These are phyloP conservation scores for Eupleurogrammus muticus DNA, from an alignment of 2,797 vertebrate species.

Conservation along the genomic window DNA sequence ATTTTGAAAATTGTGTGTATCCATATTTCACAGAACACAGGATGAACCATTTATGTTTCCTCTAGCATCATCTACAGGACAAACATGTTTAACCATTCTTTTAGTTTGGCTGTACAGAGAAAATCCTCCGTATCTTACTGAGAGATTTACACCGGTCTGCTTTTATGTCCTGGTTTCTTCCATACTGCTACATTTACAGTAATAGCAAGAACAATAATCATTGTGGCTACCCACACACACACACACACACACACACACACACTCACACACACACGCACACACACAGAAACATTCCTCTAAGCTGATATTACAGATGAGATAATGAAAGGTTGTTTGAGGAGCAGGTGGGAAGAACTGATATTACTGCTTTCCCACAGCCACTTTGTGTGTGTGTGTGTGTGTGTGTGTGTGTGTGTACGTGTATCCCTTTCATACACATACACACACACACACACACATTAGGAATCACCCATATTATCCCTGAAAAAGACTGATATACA, in stretches of 20 bases:
- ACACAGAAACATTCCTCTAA: slow-evolving; percentile 37
- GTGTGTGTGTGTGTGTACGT: slow-evolving; percentile 21
- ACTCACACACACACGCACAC: slow-evolving; percentile 18
- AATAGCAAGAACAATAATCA: slow-evolving; percentile 3
- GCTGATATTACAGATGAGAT: slow-evolving; percentile 68
- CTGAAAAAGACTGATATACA: slow-evolving; percentile 54
- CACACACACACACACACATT: slow-evolving; percentile 1
- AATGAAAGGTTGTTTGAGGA: slow-evolving; percentile 65
- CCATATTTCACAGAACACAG: too few relatives aligned
- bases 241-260: neutral
- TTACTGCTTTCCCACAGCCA: slow-evolving; percentile 37
- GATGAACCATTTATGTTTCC: too few relatives aligned
- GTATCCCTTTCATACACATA: neutral
- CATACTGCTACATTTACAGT: slow-evolving; percentile 1
- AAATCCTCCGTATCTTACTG: slow-evolving; percentile 6
- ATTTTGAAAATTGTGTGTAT: too few relatives aligned
- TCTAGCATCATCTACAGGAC: too few relatives aligned
- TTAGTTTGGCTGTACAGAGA: neutral
- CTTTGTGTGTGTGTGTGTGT: slow-evolving; percentile 14
- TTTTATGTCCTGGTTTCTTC: slow-evolving; percentile 15
- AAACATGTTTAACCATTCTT: too few relatives aligned
- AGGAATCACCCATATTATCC: slow-evolving; percentile 49
- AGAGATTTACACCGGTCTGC: slow-evolving; percentile 3
- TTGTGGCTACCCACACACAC: neutral
- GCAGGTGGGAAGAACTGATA: slow-evolving; percentile 67